Evolutionary conservation across 2,113 vertebrate species (phyloP), one percentile per base, ranked within the genome.

Genomic region (Mirza zaza): DNA sequence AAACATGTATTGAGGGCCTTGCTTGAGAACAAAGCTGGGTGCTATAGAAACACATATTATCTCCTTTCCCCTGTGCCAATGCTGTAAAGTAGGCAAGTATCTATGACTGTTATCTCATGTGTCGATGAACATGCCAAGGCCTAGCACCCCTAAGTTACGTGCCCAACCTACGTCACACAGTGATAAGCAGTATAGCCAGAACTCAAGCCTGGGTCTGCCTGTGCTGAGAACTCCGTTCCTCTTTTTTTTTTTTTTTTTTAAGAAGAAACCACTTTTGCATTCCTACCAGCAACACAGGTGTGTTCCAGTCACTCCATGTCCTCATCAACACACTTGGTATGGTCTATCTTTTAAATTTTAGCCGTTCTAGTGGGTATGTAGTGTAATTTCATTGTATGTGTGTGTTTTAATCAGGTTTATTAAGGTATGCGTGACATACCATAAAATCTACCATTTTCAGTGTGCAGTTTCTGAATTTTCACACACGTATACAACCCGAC

Each of bases 71-170:
- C 55, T 68, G 34, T 21, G n/a, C 59, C 4, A 32, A 15, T 32
- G 4, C 59, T 45, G 8, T 32, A 21, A 55, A 87, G 68, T 5
- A 48, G 23, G 52, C n/a, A 10, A 12, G 27, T 61, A 3, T 20
- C 9, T 39, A 15, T 13, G 18, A 63, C 32, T 18, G 0, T 83
- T 48, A 29, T 42, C 17, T 11, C 2, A 10, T 36, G 8, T 68
- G 42, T 32, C 48, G 42, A 21, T 75, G 27, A 75, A 52, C 18
- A 79, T n/a, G 20, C 12, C 8, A 32, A 6, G n/a, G 59, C 42
- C 25, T 59, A 13, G 18, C 70, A 42, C 29, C 45, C 42, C 25
- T 25, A 34, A 48, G 29, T 86, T 70, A 45, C 18, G 55, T 73
- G 55, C 21, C 55, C 63, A 42, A 0, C 39, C 55, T 42, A 0